Evolutionary conservation across 2,888 invertebrate genomes (phyloP).

Genomic region (Belgica antarctica): DNA sequence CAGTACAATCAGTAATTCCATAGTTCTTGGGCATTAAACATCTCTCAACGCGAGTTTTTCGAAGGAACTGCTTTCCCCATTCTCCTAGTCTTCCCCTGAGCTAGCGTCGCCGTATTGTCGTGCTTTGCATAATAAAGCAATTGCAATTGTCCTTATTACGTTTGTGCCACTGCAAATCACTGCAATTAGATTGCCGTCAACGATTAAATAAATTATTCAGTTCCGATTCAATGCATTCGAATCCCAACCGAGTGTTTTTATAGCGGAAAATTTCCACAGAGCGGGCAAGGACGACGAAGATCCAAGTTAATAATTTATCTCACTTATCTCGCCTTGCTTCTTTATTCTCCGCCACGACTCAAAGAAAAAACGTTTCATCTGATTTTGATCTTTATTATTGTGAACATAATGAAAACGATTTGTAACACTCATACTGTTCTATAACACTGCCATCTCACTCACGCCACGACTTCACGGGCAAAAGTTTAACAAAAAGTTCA

Average conservation of each 20-base stretch:
- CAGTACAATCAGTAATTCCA: slow-evolving; percentile 67
- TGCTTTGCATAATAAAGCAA: not conserved
- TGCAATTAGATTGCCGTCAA: not conserved
- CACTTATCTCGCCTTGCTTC: slow-evolving; percentile 7
- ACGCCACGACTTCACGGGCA: no score
- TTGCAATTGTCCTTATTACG: not conserved
- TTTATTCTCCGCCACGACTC: not conserved
- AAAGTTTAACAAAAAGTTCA: no score
- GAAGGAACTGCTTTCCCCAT: no score
- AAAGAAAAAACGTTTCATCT: slow-evolving; percentile 6
- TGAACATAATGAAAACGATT: slow-evolving; percentile 10
- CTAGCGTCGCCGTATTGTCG: not conserved
- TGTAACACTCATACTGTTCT: no score
- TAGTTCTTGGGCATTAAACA: slow-evolving; percentile 48
- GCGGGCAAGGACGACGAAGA: no score
- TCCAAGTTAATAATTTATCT: slow-evolving; percentile 25
- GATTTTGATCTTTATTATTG: not conserved
- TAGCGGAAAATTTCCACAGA: not conserved
- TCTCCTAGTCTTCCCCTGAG: not conserved
- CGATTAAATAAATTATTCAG: slow-evolving; percentile 13
- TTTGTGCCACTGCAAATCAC: not conserved
- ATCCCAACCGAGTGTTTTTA: not conserved
- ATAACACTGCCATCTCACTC: not conserved
- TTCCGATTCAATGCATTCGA: not conserved
- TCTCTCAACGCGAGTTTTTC: slow-evolving; percentile 3